Conservation (phyloP, 2,113 vertebrate species). For the Bambusicola thoracicus region DNA sequence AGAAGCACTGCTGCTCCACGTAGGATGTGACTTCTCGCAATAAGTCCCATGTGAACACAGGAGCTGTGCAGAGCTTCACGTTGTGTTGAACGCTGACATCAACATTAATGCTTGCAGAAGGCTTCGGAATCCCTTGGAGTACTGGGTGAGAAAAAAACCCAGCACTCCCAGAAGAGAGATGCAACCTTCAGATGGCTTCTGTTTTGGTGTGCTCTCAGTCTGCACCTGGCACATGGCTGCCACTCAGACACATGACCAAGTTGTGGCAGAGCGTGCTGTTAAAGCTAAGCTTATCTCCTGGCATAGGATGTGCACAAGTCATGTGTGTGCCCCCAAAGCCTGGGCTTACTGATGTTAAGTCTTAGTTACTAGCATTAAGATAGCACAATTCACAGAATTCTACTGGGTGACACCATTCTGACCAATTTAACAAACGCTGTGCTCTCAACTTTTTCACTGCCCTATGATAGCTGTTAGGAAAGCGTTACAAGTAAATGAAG, state of each 20-base stretch:
- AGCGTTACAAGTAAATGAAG: background rate
- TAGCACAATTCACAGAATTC: background rate
- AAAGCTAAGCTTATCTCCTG: background rate
- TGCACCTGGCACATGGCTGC: background rate
- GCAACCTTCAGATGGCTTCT: background rate
- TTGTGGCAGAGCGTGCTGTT: background rate
- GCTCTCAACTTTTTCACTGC: background rate
- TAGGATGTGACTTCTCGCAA: background rate
- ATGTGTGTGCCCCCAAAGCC: background rate
- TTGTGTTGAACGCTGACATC: background rate
- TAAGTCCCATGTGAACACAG: background rate
- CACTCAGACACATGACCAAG: background rate
- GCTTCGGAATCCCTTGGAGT: background rate
- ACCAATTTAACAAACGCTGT: background rate
- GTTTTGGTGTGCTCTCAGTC: background rate
- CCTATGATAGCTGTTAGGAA: background rate
- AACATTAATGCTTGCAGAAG: background rate
- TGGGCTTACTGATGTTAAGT: background rate
- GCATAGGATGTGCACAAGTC: background rate
- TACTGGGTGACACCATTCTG: background rate
- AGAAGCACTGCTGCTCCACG: background rate
- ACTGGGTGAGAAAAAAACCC: background rate
- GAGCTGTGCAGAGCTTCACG: background rate
- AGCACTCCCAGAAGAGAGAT: background rate
- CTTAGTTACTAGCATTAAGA: constrained; percentile 8